phyloP scores from a whole-genome alignment of 1,140 invertebrate genomes.

The Aleiodes sp. region DNA sequence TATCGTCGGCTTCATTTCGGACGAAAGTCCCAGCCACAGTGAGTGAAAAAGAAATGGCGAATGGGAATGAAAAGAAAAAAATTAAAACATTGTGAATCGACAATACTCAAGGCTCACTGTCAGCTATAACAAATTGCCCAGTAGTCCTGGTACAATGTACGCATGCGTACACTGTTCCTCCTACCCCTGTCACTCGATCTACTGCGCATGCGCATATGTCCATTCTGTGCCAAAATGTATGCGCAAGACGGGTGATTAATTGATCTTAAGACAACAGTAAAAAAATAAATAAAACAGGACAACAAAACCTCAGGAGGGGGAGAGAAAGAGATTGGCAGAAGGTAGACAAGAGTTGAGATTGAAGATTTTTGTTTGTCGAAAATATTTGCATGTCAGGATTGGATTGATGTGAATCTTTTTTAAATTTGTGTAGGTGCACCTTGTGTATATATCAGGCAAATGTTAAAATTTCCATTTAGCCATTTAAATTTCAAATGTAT shows the following conservation, averaged over 20 bases:
- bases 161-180: neutral
- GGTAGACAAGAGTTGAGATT: too few species aligned
- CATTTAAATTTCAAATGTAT: constrained; percentile 13
- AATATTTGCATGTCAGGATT: constrained; percentile 61
- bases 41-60: constrained; percentile 42
- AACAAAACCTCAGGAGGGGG: neutral
- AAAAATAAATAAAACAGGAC: neutral
- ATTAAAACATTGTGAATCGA: too few species aligned
- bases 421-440: constrained; percentile 11
- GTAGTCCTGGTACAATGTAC: constrained; percentile 35
- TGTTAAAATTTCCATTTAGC: neutral
- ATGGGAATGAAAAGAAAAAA: too few species aligned
- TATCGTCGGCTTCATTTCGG: constrained; percentile 32
- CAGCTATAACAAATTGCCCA: constrained; percentile 62
- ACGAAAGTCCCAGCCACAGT: constrained; percentile 6
- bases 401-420: constrained; percentile 49
- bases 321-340: neutral
- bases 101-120: constrained; percentile 46
- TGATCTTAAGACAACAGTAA: neutral
- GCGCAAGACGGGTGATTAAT: constrained; percentile 2
- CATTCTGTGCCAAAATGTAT: neutral
- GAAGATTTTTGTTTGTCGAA: constrained; percentile 46
- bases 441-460: neutral
- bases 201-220: constrained; percentile 53
- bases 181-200: too few species aligned